Conservation (phyloP, 1,140 invertebrate species). For the Mamestra configurata region DNA sequence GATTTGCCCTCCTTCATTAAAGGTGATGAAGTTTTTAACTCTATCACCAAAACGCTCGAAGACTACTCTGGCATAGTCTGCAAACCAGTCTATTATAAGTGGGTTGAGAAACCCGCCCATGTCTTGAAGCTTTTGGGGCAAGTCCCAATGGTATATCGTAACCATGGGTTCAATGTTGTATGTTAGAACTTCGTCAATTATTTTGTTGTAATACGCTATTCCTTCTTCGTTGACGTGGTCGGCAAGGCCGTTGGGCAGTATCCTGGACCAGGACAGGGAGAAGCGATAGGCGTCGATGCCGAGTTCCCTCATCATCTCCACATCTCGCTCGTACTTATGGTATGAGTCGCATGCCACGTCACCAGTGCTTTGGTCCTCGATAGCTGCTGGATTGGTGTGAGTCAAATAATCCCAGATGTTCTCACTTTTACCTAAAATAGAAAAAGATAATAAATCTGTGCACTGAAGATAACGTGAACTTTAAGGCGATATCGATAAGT, state of each 20-base stretch:
- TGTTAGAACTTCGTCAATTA: slow-evolving; percentile 83
- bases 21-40: slow-evolving; percentile 79
- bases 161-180: slow-evolving; percentile 77
- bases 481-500: background rate
- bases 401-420: slow-evolving; percentile 83
- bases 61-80: slow-evolving; percentile 83
- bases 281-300: slow-evolving; percentile 86
- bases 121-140: slow-evolving; percentile 67
- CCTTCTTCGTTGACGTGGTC: slow-evolving; percentile 84
- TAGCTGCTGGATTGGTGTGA: slow-evolving; percentile 47
- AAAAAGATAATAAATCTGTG: background rate
- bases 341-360: slow-evolving; percentile 60
- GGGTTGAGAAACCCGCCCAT: slow-evolving; percentile 68
- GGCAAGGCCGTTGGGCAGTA: slow-evolving; percentile 86
- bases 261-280: slow-evolving; percentile 89
- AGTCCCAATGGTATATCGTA: slow-evolving; percentile 70
- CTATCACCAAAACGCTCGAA: slow-evolving; percentile 84
- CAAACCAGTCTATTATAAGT: slow-evolving; percentile 81
- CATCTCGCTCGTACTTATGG: slow-evolving; percentile 60
- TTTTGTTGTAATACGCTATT: slow-evolving; percentile 88
- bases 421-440: slow-evolving; percentile 82
- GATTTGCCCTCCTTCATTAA: slow-evolving; percentile 79
- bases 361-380: slow-evolving; percentile 56
- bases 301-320: slow-evolving; percentile 62
- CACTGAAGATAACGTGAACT: background rate